A percentile compares a stretch with the other conserved stretches of the same genome.
Conservation (phyloP, 92 coral and sea anemone species). For the Plumapathes pennacea region DNA sequence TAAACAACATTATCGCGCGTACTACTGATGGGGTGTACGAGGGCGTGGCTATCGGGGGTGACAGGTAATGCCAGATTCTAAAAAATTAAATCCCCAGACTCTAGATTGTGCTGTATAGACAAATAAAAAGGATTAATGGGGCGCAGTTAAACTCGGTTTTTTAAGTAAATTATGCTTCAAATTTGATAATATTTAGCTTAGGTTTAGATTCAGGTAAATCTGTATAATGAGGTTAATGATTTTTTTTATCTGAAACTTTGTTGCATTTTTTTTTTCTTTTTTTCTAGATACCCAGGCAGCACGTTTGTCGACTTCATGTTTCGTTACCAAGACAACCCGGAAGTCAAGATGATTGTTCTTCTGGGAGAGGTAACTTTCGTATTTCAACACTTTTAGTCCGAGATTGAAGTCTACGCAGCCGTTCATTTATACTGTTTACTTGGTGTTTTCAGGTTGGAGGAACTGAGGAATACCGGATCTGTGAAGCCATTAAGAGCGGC, state of each 20-base stretch:
- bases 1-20: constrained; percentile 96
- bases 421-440: background rate
- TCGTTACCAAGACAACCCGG: constrained; percentile 92
- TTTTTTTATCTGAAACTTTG: too few species aligned
- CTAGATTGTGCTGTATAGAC: too few species aligned
- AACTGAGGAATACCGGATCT: constrained; percentile 88
- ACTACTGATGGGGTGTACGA: constrained; percentile 96
- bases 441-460: constrained; percentile 82
- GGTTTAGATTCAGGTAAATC: too few species aligned
- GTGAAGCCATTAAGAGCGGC: constrained; percentile 81
- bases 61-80: constrained; percentile 47
- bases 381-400: background rate
- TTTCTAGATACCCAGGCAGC: constrained; percentile 88
- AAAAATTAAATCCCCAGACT: too few species aligned
- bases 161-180: background rate
- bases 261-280: too few species aligned
- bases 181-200: too few species aligned
- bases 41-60: constrained; percentile 98
- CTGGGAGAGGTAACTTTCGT: constrained; percentile 81
- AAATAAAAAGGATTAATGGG: too few species aligned
- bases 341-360: constrained; percentile 86
- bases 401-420: background rate
- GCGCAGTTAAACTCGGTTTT: too few species aligned
- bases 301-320: constrained; percentile 83
- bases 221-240: too few species aligned